Conservation (phyloP, 2,888 invertebrate genomes). For the Melitaea athalia region DNA sequence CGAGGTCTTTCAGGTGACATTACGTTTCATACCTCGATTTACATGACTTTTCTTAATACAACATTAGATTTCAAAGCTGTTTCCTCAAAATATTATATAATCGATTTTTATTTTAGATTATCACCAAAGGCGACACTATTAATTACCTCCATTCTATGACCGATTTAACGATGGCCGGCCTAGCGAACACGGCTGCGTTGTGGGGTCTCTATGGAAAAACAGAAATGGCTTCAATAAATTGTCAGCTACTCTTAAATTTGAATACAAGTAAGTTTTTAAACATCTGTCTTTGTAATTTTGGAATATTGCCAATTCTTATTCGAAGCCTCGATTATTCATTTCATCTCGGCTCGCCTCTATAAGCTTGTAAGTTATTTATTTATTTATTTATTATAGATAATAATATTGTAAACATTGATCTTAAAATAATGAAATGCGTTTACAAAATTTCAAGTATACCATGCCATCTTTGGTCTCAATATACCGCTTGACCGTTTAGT, state of each 20-base stretch:
- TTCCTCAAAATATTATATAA: no score
- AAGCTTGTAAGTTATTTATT: no score
- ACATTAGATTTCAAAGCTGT: no score
- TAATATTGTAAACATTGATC: no score
- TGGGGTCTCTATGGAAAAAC: conserved; percentile 95
- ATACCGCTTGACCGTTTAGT: no score
- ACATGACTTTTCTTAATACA: neutral
- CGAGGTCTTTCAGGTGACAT: conserved; percentile 80
- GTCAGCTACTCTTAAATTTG: conserved; percentile 89
- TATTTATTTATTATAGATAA: no score
- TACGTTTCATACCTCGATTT: neutral
- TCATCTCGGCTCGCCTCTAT: no score
- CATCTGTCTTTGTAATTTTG: neutral
- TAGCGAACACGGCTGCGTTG: conserved; percentile 91
- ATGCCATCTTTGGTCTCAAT: no score
- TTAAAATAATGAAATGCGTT: no score
- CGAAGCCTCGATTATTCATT: no score
- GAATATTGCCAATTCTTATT: neutral
- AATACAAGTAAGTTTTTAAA: conserved; percentile 83
- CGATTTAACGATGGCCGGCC: conserved; percentile 90
- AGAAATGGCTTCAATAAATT: conserved; percentile 90
- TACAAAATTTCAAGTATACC: no score
- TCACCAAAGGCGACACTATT: conserved; percentile 91
- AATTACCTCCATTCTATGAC: conserved; percentile 92
- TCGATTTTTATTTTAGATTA: conserved; percentile 78